Conservation (phyloP, 2,113 vertebrate species). For the Pterocles orientalis region DNA sequence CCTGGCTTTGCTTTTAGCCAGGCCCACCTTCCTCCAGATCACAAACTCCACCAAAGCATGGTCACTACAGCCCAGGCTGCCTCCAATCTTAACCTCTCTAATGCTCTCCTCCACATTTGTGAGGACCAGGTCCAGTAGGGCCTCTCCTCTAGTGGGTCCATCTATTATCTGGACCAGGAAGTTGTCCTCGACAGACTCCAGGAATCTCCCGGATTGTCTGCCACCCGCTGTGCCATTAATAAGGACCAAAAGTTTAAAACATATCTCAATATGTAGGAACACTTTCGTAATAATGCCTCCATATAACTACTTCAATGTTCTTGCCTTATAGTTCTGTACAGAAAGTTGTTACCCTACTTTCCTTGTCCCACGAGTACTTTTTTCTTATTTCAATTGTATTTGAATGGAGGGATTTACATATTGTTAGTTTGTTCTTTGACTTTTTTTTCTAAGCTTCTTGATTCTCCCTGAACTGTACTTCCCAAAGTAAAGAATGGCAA, state of each 20-base stretch:
- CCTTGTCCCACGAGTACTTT: background rate
- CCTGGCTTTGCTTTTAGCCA: too few relatives aligned
- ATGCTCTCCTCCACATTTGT: too few relatives aligned
- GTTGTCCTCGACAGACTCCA: too few relatives aligned
- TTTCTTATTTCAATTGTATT: background rate
- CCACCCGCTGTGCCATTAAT: too few relatives aligned
- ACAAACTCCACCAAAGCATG: too few relatives aligned
- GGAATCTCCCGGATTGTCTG: too few relatives aligned
- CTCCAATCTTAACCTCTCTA: too few relatives aligned
- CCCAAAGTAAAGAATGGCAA: conserved; percentile 39
- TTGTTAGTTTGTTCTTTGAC: background rate
- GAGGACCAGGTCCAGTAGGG: too few relatives aligned
- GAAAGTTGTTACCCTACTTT: background rate
- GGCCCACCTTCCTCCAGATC: too few relatives aligned
- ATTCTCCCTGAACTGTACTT: conserved; percentile 42
- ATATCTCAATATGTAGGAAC: background rate
- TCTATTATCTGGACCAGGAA: too few relatives aligned
- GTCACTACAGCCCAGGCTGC: too few relatives aligned
- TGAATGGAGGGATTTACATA: background rate
- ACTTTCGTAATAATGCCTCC: background rate
- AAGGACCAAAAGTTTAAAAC: background rate
- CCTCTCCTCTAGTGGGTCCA: too few relatives aligned
- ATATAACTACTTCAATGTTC: background rate
- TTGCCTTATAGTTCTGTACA: background rate
- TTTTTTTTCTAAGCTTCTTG: background rate